Percentiles rank a stretch among this genome's conserved stretches.
Evolutionary conservation across 2,113 vertebrate genomes (phyloP).

Genomic region (Cygnus buccinator): DNA sequence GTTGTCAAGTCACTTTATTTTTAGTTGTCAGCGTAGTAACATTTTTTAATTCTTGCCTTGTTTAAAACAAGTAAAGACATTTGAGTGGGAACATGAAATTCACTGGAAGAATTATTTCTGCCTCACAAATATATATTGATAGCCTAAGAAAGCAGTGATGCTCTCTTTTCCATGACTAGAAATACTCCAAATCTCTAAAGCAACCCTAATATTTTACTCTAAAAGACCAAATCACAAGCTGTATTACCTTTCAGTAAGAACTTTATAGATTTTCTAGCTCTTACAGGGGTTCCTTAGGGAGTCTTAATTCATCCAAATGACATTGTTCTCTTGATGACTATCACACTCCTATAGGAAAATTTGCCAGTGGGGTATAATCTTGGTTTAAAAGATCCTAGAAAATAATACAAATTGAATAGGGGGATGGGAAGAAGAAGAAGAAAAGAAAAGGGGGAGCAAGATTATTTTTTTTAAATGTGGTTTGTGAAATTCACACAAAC

Average conservation of each 20-base stretch:
- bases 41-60: slow-evolving; percentile 21
- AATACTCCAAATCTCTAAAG: slow-evolving; percentile 14
- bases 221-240: slow-evolving; percentile 17
- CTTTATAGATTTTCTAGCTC: slow-evolving; percentile 19
- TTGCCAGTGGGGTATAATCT: neutral
- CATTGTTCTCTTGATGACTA: slow-evolving; percentile 34
- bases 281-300: neutral
- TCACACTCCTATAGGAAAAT: slow-evolving; percentile 29
- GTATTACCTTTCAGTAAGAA: slow-evolving; percentile 21
- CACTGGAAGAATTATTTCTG: neutral
- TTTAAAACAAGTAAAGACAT: slow-evolving; percentile 6
- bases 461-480: too few relatives aligned
- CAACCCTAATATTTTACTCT: slow-evolving; percentile 31
- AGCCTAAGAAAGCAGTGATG: neutral
- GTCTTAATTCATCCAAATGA: slow-evolving; percentile 29
- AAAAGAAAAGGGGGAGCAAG: neutral
- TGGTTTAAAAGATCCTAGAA: neutral
- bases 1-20: neutral
- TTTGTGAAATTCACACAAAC: too few relatives aligned
- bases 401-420: neutral
- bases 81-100: slow-evolving; percentile 38
- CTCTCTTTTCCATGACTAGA: neutral
- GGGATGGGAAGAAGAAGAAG: fast-evolving
- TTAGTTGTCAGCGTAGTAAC: neutral
- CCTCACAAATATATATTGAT: slow-evolving; percentile 21